Evolutionary conservation across 2,888 invertebrate genomes (phyloP).

Genomic region (Celastrina argiolus): DNA sequence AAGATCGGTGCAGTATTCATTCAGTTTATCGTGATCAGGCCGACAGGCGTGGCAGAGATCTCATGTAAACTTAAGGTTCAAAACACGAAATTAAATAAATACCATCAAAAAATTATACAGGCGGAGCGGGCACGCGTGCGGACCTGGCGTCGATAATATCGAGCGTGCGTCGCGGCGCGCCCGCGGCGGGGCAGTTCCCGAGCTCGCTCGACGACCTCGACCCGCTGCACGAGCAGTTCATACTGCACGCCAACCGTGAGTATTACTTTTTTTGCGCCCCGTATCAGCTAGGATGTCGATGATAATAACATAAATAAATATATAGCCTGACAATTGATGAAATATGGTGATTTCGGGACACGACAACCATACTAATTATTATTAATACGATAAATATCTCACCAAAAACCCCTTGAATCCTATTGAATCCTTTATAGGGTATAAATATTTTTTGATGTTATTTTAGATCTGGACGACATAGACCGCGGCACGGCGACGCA

Average conservation of each 20-base stretch:
- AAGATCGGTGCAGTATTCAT: no score
- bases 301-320: no score
- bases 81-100: not conserved
- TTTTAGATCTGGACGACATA: slow-evolving; percentile 73
- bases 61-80: no score
- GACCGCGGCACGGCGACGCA: slow-evolving; percentile 67
- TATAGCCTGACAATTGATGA: no score
- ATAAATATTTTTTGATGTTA: slow-evolving; percentile 22
- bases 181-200: slow-evolving; percentile 80
- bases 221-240: slow-evolving; percentile 89
- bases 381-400: no score
- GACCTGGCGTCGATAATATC: slow-evolving; percentile 89
- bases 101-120: slow-evolving; percentile 44
- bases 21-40: no score
- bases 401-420: no score
- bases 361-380: no score
- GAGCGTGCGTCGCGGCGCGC: slow-evolving; percentile 78
- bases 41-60: no score
- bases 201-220: slow-evolving; percentile 82
- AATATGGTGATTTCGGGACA: no score
- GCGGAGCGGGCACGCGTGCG: slow-evolving; percentile 80
- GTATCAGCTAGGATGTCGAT: no score
- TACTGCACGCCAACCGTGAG: slow-evolving; percentile 83
- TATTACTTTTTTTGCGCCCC: slow-evolving; percentile 28
- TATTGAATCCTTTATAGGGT: not conserved